These are phyloP conservation scores for Hydrocynus forskahlii DNA, from an alignment of 2,797 vertebrate species.

Conservation along the genomic window DNA sequence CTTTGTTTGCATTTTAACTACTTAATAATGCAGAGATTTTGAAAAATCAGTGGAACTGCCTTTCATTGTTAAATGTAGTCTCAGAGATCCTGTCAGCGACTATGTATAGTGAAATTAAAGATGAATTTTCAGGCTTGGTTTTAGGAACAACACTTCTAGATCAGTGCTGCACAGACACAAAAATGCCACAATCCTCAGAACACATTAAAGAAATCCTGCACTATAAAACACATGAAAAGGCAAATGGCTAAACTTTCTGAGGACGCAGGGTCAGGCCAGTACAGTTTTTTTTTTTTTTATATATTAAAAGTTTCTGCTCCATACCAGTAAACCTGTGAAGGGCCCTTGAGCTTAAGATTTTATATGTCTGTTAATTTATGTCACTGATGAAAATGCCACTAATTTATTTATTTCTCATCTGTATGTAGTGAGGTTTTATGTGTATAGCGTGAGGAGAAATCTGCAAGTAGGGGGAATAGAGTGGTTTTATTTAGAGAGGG, in stretches of 20 bases:
- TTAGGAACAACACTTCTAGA: constrained; percentile 15
- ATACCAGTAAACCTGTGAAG: constrained; percentile 67
- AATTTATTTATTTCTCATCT: constrained; percentile 66
- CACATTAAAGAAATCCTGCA: constrained; percentile 29
- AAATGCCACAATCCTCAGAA: constrained; percentile 30
- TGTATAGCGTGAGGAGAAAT: constrained; percentile 54
- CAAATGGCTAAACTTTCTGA: constrained; percentile 67
- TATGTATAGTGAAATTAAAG: constrained; percentile 3
- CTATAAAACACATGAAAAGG: constrained; percentile 58
- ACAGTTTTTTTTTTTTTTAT: constrained; percentile 42
- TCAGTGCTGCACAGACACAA: constrained; percentile 45
- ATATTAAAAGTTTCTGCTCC: constrained; percentile 66
- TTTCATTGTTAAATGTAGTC: constrained; percentile 19
- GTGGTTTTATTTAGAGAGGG: constrained; percentile 39
- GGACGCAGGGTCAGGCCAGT: constrained; percentile 67
- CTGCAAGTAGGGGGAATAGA: constrained; percentile 54
- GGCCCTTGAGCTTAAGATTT: constrained; percentile 70
- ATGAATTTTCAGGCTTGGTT: constrained; percentile 47
- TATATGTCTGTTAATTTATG: constrained; percentile 70
- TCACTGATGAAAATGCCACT: constrained; percentile 58
- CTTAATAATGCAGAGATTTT: too few species aligned
- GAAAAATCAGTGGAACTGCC: too few species aligned
- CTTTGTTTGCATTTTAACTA: too few species aligned
- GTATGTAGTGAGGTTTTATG: constrained; percentile 35
- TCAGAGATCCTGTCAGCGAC: constrained; percentile 32